Evolutionary conservation across 2,113 vertebrate species (phyloP), one percentile per base, ranked within the genome.

Genomic region (Amphiprion percula): DNA sequence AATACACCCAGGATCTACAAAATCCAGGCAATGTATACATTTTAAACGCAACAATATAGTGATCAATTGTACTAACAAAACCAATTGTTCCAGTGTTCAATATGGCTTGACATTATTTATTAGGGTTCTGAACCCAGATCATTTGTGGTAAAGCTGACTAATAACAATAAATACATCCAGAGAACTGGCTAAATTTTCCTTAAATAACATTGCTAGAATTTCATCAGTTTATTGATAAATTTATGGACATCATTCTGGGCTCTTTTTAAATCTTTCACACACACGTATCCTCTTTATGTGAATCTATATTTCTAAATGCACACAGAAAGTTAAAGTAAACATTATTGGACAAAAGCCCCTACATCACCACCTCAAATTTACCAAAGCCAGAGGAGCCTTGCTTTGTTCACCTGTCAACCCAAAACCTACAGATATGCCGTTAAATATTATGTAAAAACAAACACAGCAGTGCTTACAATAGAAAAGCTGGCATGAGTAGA

Each of bases 1-100:
- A 82, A 87, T 76, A 53, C 54, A 86, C 80, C 47, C 5, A 68
- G 70, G 68, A 77, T 71, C 77, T 61, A 82, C 78, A 64, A 87
- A 81, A 87, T 73, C 21, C 7, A 59, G 44, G 46, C 26, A 1
- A 66, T 64, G 28, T 49, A 47, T 82, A 64, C 54, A 54, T 77
- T 86, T 91, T 53, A 74, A 86, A 88, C 49, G 30, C 24, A 81
- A 79, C 64, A 60, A 63, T 64, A 69, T 41, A 52, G 56, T 19
- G 17, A 71, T 83, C 61, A 78, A 74, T 84, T 87, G 59, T 39
- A 23, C 60, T 87, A 80, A 84, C 76, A 68, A 59, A 44, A 24
- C 11, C 52, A 77, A 86, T 68, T 53, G 59, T 21, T 74, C 52
- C 41, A 30, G 39, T 56, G 37, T 75, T 80, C 11, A 1, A 66